phyloP scores from a whole-genome alignment of 1,140 invertebrate genomes.

The Ridgeia piscesae region DNA sequence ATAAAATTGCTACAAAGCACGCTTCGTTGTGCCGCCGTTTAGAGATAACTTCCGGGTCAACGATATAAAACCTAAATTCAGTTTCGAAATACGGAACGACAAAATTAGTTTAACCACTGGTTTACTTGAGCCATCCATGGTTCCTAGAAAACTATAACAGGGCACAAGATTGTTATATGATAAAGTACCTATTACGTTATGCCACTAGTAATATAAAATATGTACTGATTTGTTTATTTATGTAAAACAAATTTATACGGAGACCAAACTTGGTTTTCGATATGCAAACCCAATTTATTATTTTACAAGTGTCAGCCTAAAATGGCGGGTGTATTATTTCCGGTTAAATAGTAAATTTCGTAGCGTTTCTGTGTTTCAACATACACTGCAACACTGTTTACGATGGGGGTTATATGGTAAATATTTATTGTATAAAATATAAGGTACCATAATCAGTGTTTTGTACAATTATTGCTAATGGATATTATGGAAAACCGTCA shows the following conservation, averaged over 20 bases:
- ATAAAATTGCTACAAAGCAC: neutral
- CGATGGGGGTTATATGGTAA: neutral
- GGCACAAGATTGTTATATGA: too few relatives aligned
- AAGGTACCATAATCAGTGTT: neutral
- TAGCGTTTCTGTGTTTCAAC: neutral
- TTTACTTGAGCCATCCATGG: too few relatives aligned
- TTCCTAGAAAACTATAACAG: too few relatives aligned
- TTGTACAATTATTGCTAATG: neutral
- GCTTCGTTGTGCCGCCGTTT: neutral
- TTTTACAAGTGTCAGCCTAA: neutral
- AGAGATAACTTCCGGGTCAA: neutral
- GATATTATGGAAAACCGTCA: neutral
- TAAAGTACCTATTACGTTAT: too few relatives aligned
- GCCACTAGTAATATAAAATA: too few relatives aligned
- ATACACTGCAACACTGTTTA: neutral
- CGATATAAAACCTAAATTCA: neutral
- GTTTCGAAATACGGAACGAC: neutral
- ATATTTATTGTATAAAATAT: neutral
- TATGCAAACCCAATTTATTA: neutral
- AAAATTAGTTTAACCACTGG: too few relatives aligned
- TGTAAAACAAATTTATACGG: neutral
- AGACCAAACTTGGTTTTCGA: neutral
- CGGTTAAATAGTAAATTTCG: neutral
- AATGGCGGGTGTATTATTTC: neutral
- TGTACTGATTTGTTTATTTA: neutral